These are phyloP conservation scores for Aurelia sp. DNA, from an alignment of 30 jellyfish, hydroid and myxozoan species.

Conservation along the genomic window DNA sequence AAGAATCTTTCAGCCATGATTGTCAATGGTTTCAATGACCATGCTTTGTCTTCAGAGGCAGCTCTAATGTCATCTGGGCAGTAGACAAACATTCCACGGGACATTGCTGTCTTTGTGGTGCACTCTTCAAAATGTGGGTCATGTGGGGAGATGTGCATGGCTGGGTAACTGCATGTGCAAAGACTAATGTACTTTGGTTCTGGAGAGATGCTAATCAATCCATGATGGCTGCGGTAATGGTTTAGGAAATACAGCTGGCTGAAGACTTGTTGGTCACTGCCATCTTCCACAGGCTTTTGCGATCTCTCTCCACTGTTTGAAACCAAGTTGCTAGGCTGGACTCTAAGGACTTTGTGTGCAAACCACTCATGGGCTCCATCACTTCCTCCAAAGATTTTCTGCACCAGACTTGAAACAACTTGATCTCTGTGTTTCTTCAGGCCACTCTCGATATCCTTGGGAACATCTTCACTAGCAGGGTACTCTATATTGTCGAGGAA, in stretches of 20 bases:
- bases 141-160: constrained; percentile 53
- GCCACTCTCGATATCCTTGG: constrained; percentile 40
- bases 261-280: constrained; percentile 65
- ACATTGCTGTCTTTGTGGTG: constrained; percentile 60
- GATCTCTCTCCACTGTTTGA: constrained; percentile 43
- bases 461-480: constrained; percentile 48
- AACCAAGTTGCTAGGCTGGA: constrained; percentile 51
- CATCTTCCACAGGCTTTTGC: constrained; percentile 58
- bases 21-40: constrained; percentile 63
- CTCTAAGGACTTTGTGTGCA: constrained; percentile 22
- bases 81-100: constrained; percentile 62
- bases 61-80: constrained; percentile 68
- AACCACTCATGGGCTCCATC: constrained; percentile 52
- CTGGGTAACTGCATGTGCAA: constrained; percentile 65
- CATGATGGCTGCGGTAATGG: constrained; percentile 69
- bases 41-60: constrained; percentile 59
- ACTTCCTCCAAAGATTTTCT: constrained; percentile 32
- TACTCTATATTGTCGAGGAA: constrained; percentile 36
- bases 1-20: constrained; percentile 61
- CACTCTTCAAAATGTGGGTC: constrained; percentile 67
- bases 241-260: constrained; percentile 64
- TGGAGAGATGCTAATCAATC: constrained; percentile 63
- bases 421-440: constrained; percentile 56
- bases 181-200: constrained; percentile 61
- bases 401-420: constrained; percentile 27